phyloP scores from a whole-genome alignment of 2,888 invertebrate species.

The Brachyopa scutellaris region DNA sequence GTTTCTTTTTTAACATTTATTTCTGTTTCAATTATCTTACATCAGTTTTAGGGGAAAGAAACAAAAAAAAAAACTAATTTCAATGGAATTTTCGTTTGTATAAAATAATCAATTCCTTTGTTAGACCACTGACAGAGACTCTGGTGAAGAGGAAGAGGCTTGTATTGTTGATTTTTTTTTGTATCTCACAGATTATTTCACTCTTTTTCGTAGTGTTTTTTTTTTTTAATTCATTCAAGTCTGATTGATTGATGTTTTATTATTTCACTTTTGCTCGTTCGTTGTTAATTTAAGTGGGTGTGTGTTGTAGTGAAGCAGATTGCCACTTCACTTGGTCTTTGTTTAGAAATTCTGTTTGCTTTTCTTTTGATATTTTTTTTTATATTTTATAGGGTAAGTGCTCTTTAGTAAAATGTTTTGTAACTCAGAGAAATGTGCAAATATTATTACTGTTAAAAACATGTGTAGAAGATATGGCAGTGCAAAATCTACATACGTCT shows the following conservation, averaged over 20 bases:
- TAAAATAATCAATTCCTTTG: conserved; percentile 58
- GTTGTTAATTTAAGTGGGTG: conserved; percentile 35
- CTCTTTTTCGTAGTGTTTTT: conserved; percentile 3
- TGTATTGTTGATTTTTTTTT: conserved; percentile 19
- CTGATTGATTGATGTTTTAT: conserved; percentile 57
- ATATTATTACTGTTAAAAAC: too few relatives aligned
- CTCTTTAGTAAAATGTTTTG: neutral
- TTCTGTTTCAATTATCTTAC: conserved; percentile 49
- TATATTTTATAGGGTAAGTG: neutral
- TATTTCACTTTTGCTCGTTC: conserved; percentile 41
- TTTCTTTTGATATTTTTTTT: neutral
- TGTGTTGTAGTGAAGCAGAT: conserved; percentile 11
- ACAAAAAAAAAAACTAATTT: conserved; percentile 3
- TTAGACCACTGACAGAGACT: conserved; percentile 31
- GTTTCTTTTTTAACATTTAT: conserved; percentile 15
- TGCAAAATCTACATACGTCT: too few relatives aligned
- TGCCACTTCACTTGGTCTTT: conserved; percentile 9
- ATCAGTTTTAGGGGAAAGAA: conserved; percentile 22
- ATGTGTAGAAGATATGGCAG: too few relatives aligned
- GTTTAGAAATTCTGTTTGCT: neutral
- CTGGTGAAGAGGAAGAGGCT: conserved; percentile 35
- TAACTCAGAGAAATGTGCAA: neutral
- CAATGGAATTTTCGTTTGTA: conserved; percentile 1
- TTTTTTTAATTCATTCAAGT: conserved; percentile 39
- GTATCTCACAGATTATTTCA: conserved; percentile 9